phyloP scores from a whole-genome alignment of 2,888 invertebrate genomes.

The Drosophila anomelani region DNA sequence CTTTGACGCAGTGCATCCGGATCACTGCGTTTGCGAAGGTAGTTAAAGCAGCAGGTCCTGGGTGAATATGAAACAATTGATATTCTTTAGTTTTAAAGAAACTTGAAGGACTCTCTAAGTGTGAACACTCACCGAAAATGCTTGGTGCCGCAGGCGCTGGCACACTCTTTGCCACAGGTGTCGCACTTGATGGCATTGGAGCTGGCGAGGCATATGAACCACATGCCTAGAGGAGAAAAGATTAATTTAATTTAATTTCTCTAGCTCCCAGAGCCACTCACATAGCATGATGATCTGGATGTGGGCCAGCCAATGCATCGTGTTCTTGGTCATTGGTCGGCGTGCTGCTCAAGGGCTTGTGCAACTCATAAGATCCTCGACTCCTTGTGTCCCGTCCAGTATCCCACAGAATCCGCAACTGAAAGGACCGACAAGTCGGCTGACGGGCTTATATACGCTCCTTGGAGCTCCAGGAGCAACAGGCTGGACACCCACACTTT shows the following conservation, averaged over 20 bases:
- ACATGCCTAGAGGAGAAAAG: slow-evolving; percentile 56
- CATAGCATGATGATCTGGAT: slow-evolving; percentile 66
- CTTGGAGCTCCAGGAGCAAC: neutral
- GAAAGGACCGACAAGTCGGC: slow-evolving; percentile 52
- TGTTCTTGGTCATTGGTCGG: slow-evolving; percentile 37
- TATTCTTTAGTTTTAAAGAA: neutral
- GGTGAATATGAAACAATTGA: neutral
- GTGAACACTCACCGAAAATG: slow-evolving; percentile 85
- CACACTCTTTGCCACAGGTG: slow-evolving; percentile 88
- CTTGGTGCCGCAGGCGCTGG: slow-evolving; percentile 88
- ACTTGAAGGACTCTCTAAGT: neutral
- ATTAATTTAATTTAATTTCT: no score
- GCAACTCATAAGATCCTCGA: slow-evolving; percentile 60
- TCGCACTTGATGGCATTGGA: slow-evolving; percentile 86
- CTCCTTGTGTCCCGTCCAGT: slow-evolving; percentile 23
- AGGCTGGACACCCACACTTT: slow-evolving; percentile 1
- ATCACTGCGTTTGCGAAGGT: slow-evolving; percentile 86
- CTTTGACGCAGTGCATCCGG: slow-evolving; percentile 76
- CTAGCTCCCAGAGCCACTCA: slow-evolving; percentile 52
- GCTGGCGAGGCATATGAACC: slow-evolving; percentile 64
- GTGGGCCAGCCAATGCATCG: slow-evolving; percentile 71
- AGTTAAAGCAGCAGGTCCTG: slow-evolving; percentile 89
- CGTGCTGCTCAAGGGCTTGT: slow-evolving; percentile 43
- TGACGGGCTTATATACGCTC: slow-evolving; percentile 52
- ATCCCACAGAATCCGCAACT: slow-evolving; percentile 54